Base-by-base conservation (phyloP, 1,140 invertebrate genomes). In the Hesperophylax magnus region DNA sequence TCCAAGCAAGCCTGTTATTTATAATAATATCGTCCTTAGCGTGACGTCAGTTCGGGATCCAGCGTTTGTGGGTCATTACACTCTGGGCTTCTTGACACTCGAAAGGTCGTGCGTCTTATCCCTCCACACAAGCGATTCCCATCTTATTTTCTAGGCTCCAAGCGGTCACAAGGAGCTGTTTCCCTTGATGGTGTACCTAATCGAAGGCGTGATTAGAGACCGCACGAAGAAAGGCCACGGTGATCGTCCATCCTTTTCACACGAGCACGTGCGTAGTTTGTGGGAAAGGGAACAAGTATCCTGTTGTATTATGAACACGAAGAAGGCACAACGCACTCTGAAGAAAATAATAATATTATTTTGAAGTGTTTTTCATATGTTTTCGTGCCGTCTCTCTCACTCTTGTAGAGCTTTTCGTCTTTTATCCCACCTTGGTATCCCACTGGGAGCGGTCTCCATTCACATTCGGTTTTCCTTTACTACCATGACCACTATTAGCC, bases 271-370 rank as follows among this genome's bases (percentile, higher is more conserved):
- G n/a, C 17, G 8, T 11, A 34, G 24, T n/a, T 31, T 31, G 24
- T 9, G 20, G 34, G 63, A 31, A 39, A 31, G 31, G 63, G 63
- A 67, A 31, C 34, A 31, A 67, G n/a, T 9, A 67, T 31, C 63
- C 63, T 67, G 63, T 31, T 67, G 18, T 67, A 31, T 67, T 67
- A 39, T 67, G 63, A 27, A 24, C 72, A 18, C 72, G 72, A 67
- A 27, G 22, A 67, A 67, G 72, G 72, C 54, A 56, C 72, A 75
- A 56, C 47, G 72, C 53, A 75, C 72, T 53, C 52, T 20, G 72
- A 31, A n/a, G 31, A 54, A 52, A 47, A 52, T 53, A 72, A 24
- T 24, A 22, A 22, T 61, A 47, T 47, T 47, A 47, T 47, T 14
- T 47, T 47, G 39, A 14, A 14, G 39, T 56, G 52, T 58, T 75